Evolutionary conservation across 2,888 invertebrate species (phyloP), one percentile per base, ranked within the genome.

Genomic region (Lasioglossum vierecki): DNA sequence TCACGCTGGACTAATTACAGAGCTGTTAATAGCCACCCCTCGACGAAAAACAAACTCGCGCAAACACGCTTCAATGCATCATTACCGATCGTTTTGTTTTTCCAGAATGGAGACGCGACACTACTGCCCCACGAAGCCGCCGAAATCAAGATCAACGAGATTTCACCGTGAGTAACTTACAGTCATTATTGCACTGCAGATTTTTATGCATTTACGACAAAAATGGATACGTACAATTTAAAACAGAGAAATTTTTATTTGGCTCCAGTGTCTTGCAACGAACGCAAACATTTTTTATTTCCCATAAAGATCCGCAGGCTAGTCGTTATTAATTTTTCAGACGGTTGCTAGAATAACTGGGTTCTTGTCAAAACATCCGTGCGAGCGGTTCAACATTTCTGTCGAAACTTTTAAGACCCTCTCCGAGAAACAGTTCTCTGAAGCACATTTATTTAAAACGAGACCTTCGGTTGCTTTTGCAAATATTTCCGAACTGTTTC

Each of bases 101-200:
- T 26, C n/a, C 71, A 87, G 72, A n/a, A 44, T 11, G 76, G 72
- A 0, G 79, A 68, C 0, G 0, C 9, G 46, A 68, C 80, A n/a
- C 22, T 77, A 63, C 1, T 11, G 49, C 2, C 13, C 4, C 41
- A 30, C 26, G 81, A 87, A 9, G 71, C 66, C 6, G 46, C 76
- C 49, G 30, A 6, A 13, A 70, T 83, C 22, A 4, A 5, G 18
- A 70, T 6, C 8, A 1, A 11, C 15, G 30, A 79, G 39, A 4
- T 71, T 1, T 18, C 57, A 22, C 9, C 13, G 87, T 87, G 71
- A 87, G 87, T 46, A 4, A 18, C n/a, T 26, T 4, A 8, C 30
- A 26, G 8, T 30, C 13, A n/a, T 6, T 30, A 30, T 5, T 63
- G 5, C 4, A 11, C 9, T 11, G 11, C 41, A 9, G 41, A 44